Percentiles rank a stretch among this genome's conserved stretches.
Evolutionary conservation across 2,888 invertebrate species (phyloP).

Genomic region (Drosophila anceps): DNA sequence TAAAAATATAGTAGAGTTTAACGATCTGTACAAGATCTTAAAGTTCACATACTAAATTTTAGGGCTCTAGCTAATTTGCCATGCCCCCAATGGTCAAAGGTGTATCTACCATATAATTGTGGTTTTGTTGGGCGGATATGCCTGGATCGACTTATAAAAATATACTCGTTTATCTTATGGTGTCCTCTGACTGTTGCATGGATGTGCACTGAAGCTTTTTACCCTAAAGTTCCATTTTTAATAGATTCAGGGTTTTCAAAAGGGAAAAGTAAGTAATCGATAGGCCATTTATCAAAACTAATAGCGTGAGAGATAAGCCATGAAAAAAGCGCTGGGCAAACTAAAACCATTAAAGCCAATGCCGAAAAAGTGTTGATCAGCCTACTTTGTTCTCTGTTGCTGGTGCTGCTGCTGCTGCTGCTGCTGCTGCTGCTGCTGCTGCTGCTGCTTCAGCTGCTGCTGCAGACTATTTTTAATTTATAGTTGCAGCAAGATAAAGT

Average conservation of each 20-base stretch:
- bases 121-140: too few species aligned
- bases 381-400: conserved; percentile 9
- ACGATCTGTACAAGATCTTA: too few species aligned
- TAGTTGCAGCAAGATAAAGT: conserved; percentile 16
- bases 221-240: background rate
- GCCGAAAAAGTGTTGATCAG: conserved; percentile 21
- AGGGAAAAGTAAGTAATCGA: conserved; percentile 34
- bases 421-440: conserved; percentile 1
- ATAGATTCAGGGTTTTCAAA: background rate
- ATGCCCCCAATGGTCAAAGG: too few species aligned
- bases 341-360: conserved; percentile 52
- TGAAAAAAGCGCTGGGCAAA: conserved; percentile 27
- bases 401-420: background rate
- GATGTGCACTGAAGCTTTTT: background rate
- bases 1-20: too few species aligned
- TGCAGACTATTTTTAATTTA: conserved; percentile 36
- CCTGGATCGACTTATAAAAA: too few species aligned
- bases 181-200: background rate
- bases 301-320: conserved; percentile 60
- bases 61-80: too few species aligned
- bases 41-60: too few species aligned
- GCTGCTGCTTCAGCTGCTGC: conserved; percentile 1
- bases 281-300: conserved; percentile 71
- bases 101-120: too few species aligned
- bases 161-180: too few species aligned